Evolutionary conservation across 2,888 invertebrate species (phyloP).

Genomic region (Amiota minor): DNA sequence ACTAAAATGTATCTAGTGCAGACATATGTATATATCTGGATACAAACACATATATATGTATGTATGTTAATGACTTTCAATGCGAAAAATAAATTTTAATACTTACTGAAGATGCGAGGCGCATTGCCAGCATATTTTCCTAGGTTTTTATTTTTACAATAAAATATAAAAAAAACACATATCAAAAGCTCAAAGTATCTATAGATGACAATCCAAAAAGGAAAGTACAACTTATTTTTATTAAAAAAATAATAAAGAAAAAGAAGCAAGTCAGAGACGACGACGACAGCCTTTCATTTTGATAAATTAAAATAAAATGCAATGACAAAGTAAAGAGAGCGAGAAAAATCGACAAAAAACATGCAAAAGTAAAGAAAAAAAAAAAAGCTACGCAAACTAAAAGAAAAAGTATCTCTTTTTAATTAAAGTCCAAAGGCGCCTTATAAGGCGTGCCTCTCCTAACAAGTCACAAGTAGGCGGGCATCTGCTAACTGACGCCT

Average conservation of each 20-base stretch:
- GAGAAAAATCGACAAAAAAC: slow-evolving; percentile 16
- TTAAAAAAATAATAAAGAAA: slow-evolving; percentile 7
- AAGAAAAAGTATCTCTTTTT: slow-evolving; percentile 8
- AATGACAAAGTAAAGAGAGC: slow-evolving; percentile 9
- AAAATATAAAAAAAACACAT: neutral
- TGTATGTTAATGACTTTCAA: slow-evolving; percentile 17
- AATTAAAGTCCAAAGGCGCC: slow-evolving; percentile 16
- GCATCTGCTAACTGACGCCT: too few relatives aligned
- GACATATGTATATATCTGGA: neutral
- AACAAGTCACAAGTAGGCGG: too few relatives aligned
- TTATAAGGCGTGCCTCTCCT: slow-evolving; percentile 2
- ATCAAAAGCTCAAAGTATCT: slow-evolving; percentile 20
- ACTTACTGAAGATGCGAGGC: neutral
- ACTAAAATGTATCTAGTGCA: slow-evolving; percentile 1
- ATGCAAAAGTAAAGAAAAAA: neutral
- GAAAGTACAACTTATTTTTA: slow-evolving; percentile 17
- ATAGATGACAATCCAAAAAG: neutral
- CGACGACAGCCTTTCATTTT: slow-evolving; percentile 19
- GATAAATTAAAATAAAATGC: slow-evolving; percentile 31
- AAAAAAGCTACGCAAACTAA: neutral
- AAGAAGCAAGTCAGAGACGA: too few relatives aligned
- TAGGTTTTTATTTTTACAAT: neutral
- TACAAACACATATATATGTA: neutral
- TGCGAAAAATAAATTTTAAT: neutral
- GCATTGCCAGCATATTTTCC: slow-evolving; percentile 5